phyloP scores from a whole-genome alignment of 2,888 invertebrate species.

The Dolichopus griseipennis region DNA sequence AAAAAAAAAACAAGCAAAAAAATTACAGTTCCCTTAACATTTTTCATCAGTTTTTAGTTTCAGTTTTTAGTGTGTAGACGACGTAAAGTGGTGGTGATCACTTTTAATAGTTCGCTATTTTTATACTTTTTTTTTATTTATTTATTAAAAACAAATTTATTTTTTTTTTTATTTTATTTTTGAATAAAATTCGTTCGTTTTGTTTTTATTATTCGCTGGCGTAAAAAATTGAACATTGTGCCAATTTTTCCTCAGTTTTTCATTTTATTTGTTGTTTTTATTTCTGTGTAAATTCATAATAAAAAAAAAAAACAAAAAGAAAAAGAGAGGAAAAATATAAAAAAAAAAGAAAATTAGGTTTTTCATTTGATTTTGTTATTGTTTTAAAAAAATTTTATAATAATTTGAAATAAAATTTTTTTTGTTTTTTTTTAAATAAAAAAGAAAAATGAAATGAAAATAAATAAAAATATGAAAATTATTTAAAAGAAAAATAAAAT shows the following conservation, averaged over 20 bases:
- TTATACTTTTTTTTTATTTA: background rate
- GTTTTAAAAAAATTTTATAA: background rate
- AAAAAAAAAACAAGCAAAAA: too few species aligned
- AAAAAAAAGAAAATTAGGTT: background rate
- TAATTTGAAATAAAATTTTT: background rate
- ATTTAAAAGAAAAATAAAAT: background rate
- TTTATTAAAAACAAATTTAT: too few species aligned
- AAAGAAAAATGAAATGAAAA: too few species aligned
- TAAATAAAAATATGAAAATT: background rate
- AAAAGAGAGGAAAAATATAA: background rate
- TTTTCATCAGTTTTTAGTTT: background rate
- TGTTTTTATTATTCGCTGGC: background rate
- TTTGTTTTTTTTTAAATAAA: background rate
- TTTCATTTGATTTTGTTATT: background rate
- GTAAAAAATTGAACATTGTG: background rate
- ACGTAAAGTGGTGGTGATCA: background rate
- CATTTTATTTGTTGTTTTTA: background rate
- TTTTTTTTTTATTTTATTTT: too few species aligned
- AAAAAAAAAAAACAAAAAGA: background rate
- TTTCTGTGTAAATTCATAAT: background rate
- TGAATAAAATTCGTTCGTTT: too few species aligned
- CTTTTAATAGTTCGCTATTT: background rate
- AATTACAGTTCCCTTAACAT: background rate
- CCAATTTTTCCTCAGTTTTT: background rate
- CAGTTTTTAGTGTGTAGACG: slow-evolving; percentile 4